Evolutionary conservation across 1,140 invertebrate species (phyloP).

Genomic region (Charaxes varanes): DNA sequence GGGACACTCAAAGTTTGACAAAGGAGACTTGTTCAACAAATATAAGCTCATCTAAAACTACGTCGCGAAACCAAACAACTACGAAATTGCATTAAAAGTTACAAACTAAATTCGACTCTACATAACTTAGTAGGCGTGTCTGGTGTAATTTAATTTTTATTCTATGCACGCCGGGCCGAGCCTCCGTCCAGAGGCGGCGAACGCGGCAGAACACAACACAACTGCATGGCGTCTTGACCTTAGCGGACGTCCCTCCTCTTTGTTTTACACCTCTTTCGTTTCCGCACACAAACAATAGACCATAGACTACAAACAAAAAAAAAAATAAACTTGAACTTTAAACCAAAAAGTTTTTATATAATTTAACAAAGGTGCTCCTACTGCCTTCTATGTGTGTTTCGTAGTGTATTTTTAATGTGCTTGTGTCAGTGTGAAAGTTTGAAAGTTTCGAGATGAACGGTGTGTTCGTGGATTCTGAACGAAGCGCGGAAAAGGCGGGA

Average conservation of each 20-base stretch:
- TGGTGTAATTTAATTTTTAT: constrained; percentile 1
- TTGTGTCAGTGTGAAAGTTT: constrained; percentile 17
- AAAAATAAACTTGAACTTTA: background rate
- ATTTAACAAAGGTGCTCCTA: constrained; percentile 17
- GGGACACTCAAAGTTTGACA: too few relatives aligned
- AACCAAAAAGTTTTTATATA: constrained; percentile 16
- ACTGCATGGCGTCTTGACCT: constrained; percentile 31
- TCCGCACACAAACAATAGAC: constrained; percentile 5
- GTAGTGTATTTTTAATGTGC: constrained; percentile 1
- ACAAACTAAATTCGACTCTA: background rate
- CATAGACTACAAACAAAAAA: constrained; percentile 4
- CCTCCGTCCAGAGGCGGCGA: constrained; percentile 8
- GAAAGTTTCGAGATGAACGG: constrained; percentile 31
- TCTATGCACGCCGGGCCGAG: constrained; percentile 8
- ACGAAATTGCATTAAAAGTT: background rate
- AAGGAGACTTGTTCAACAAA: too few relatives aligned
- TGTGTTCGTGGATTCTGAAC: constrained; percentile 17
- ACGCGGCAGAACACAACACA: constrained; percentile 22
- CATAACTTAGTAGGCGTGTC: too few relatives aligned
- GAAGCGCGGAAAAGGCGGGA: constrained; percentile 24
- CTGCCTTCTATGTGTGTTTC: constrained; percentile 22
- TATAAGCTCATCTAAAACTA: too few relatives aligned
- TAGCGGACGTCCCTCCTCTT: constrained; percentile 23
- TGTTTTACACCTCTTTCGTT: constrained; percentile 17
- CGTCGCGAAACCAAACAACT: too few relatives aligned